phyloP scores from a whole-genome alignment of 2,113 vertebrate species.

The Tauraco erythrolophus region DNA sequence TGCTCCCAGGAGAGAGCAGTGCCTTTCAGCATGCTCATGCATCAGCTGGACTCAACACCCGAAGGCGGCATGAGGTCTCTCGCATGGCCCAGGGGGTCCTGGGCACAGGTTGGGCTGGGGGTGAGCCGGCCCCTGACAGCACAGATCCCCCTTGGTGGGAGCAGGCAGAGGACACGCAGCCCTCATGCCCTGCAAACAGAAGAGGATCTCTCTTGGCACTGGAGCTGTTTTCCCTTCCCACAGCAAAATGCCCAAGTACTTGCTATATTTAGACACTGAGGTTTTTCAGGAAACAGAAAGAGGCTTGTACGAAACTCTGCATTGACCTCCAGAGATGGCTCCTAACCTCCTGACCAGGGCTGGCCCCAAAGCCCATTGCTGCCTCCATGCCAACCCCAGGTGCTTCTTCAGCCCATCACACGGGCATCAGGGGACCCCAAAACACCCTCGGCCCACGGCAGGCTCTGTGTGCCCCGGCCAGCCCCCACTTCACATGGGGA shows the following conservation, averaged over 20 bases:
- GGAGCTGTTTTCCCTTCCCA: conserved; percentile 31
- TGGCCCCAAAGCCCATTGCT: neutral
- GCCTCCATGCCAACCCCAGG: accelerated
- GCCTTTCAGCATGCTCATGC: neutral
- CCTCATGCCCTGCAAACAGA: neutral
- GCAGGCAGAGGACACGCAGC: neutral
- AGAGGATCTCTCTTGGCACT: conserved; percentile 30
- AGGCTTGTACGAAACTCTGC: neutral
- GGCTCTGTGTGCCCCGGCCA: neutral
- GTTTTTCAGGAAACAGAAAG: conserved; percentile 17
- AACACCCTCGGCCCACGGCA: accelerated
- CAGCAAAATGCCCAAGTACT: conserved; percentile 38
- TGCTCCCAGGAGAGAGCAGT: neutral
- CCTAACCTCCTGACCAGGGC: neutral
- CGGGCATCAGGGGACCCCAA: neutral
- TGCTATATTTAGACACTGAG: neutral
- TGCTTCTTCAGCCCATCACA: neutral
- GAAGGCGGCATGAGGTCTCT: neutral
- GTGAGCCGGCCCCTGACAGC: neutral
- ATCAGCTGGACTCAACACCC: neutral
- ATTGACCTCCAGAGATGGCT: neutral
- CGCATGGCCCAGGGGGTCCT: neutral
- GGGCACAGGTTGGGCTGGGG: accelerated
- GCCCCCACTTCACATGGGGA: neutral
- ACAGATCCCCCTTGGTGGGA: neutral